Conservation (phyloP, 2,888 invertebrate genomes). For the Hedychridium roseum region DNA sequence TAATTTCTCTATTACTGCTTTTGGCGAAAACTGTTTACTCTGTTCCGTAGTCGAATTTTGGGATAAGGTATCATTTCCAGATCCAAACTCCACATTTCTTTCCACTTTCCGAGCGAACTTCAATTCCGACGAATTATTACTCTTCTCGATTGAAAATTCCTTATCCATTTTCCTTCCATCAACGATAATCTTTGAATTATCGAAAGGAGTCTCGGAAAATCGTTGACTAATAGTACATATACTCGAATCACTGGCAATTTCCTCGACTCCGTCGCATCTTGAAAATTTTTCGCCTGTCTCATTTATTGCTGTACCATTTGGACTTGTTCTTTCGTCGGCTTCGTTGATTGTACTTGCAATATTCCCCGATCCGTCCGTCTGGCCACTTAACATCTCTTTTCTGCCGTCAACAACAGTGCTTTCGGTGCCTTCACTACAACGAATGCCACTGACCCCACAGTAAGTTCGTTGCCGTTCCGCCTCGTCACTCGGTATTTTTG, state of each 20-base stretch:
- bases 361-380: slow-evolving; percentile 7
- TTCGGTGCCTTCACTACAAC: too few relatives aligned
- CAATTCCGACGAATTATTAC: not conserved
- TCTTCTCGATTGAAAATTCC: slow-evolving; percentile 23
- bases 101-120: slow-evolving; percentile 1
- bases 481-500: too few relatives aligned
- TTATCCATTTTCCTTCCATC: slow-evolving; percentile 33
- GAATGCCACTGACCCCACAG: too few relatives aligned
- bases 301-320: too few relatives aligned
- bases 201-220: slow-evolving; percentile 18
- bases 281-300: too few relatives aligned
- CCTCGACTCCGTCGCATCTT: too few relatives aligned
- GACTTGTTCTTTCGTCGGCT: too few relatives aligned
- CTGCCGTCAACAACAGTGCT: not conserved
- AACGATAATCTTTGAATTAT: slow-evolving; percentile 36
- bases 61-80: not conserved
- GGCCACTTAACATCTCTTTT: not conserved
- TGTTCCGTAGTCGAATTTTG: slow-evolving; percentile 1
- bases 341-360: too few relatives aligned
- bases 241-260: too few relatives aligned
- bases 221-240: too few relatives aligned
- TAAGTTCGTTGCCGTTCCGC: too few relatives aligned
- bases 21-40: slow-evolving; percentile 11
- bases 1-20: slow-evolving; percentile 22
- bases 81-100: not conserved